Percentiles rank a stretch among this genome's conserved stretches.
phyloP scores from a whole-genome alignment of 2,888 invertebrate genomes.

The Meghimatium bilineatum region DNA sequence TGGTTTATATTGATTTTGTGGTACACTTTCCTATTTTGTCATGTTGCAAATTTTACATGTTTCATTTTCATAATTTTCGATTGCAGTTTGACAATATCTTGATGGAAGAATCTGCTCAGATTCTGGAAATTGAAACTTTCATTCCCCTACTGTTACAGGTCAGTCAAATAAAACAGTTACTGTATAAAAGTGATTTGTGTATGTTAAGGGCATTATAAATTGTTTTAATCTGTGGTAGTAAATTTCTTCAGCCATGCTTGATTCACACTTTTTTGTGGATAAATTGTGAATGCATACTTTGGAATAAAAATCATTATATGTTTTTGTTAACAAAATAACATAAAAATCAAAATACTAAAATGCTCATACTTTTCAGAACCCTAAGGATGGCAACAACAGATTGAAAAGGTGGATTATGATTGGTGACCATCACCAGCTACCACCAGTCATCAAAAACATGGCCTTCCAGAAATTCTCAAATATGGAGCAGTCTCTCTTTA shows the following conservation, averaged over 20 bases:
- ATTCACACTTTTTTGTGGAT: too few relatives aligned
- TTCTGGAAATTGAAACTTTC: constrained; percentile 99
- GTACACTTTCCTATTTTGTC: not conserved
- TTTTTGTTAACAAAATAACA: not conserved
- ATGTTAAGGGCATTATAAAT: too few relatives aligned
- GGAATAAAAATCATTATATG: not conserved
- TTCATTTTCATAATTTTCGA: not conserved
- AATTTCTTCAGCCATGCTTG: too few relatives aligned
- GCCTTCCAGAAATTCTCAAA: constrained; percentile 99
- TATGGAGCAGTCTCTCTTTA: constrained; percentile 99
- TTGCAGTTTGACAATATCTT: constrained; percentile 94
- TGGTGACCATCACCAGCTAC: constrained; percentile 98
- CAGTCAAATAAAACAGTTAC: not conserved
- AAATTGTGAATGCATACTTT: too few relatives aligned
- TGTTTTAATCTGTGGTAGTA: too few relatives aligned
- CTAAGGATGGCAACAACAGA: constrained; percentile 95
- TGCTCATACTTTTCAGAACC: constrained; percentile 81
- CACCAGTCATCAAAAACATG: constrained; percentile 99
- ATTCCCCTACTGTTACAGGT: constrained; percentile 96
- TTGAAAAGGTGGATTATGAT: constrained; percentile 99
- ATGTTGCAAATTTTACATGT: not conserved
- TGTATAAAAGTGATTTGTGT: too few relatives aligned
- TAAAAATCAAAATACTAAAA: not conserved
- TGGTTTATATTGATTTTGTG: not conserved
- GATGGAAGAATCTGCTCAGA: constrained; percentile 99